Evolutionary conservation across 2,888 invertebrate species (phyloP).

Genomic region (Poecilus cupreus): DNA sequence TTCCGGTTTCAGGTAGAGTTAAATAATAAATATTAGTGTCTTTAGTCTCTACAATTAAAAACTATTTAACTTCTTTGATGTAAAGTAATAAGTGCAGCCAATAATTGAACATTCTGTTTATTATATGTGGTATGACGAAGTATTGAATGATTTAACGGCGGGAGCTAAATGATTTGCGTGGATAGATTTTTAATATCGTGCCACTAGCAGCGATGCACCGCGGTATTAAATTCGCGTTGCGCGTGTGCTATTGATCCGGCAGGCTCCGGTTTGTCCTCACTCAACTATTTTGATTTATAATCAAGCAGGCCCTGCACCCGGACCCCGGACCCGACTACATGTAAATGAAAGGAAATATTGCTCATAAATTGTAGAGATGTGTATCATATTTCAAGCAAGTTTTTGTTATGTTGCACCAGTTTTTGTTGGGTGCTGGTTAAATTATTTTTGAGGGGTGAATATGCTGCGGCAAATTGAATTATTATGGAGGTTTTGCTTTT

Average conservation of each 20-base stretch:
- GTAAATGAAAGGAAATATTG: slow-evolving; percentile 28
- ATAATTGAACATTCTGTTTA: too few species aligned
- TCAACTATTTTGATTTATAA: slow-evolving; percentile 37
- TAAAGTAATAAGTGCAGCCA: too few species aligned
- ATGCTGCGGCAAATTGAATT: background rate
- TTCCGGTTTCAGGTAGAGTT: too few species aligned
- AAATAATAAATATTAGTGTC: too few species aligned
- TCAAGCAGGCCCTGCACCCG: background rate
- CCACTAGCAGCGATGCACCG: background rate
- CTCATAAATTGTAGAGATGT: slow-evolving; percentile 31
- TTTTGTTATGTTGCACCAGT: slow-evolving; percentile 1
- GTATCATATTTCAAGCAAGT: slow-evolving; percentile 22
- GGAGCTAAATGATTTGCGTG: background rate
- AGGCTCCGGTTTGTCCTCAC: background rate
- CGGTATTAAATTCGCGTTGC: background rate
- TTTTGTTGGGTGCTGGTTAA: background rate
- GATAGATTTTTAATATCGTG: background rate
- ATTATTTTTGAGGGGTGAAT: background rate
- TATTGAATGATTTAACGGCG: background rate
- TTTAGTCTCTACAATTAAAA: too few species aligned
- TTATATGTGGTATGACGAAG: too few species aligned
- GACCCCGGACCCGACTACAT: background rate
- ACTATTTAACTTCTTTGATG: too few species aligned
- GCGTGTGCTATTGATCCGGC: slow-evolving; percentile 10
- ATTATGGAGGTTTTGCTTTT: background rate